Evolutionary conservation across 2,797 vertebrate genomes (phyloP), one percentile per base, ranked within the genome.

Genomic region (Pseudopleuronectes americanus): DNA sequence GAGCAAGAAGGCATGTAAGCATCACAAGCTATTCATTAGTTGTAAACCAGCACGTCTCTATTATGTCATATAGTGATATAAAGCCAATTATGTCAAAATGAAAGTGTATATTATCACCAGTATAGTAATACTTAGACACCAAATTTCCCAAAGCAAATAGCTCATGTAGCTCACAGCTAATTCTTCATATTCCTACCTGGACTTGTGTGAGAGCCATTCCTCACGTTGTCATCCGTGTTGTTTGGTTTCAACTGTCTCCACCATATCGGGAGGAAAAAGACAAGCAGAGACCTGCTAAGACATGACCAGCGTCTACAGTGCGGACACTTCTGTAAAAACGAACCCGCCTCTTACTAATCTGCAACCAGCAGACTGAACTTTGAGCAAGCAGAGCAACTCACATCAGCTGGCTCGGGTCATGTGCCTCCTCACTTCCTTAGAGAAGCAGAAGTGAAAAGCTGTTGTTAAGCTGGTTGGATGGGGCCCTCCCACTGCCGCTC

Each of bases 321-420:
- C 58, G 51, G 55, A 68, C 56, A 54, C 43, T 66, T 57, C 57
- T 65, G 77, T 68, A 62, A 54, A 52, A 82, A 73, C 23, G 10
- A 36, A 36, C 59, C 78, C 61, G 23, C 79, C 79, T 16, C 69
- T 74, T 19, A 77, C 87, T 91, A 92, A 92, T 89, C 92, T 91
- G 74, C 83, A 77, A 16, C 76, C 73, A 80, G 79, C 45, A 66
- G 59, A 72, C 79, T 93, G 92, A 93, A 94, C 93, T 95, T 94
- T 93, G 92, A 87, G 83, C 92, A 86, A 90, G 85, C 76, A 62
- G 59, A 81, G 81, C 79, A 83, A 87, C 83, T 92, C 85, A 71
- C 74, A 91, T 94, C 92, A 94, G 89, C 92, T 92, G 93, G 86
- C 54, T 55, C 52, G 13, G 74, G 85, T 95, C 95, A 95, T 95